Evolutionary conservation across 2,888 invertebrate species (phyloP), one percentile per base, ranked within the genome.

Genomic region (Scrobipalpa costella): DNA sequence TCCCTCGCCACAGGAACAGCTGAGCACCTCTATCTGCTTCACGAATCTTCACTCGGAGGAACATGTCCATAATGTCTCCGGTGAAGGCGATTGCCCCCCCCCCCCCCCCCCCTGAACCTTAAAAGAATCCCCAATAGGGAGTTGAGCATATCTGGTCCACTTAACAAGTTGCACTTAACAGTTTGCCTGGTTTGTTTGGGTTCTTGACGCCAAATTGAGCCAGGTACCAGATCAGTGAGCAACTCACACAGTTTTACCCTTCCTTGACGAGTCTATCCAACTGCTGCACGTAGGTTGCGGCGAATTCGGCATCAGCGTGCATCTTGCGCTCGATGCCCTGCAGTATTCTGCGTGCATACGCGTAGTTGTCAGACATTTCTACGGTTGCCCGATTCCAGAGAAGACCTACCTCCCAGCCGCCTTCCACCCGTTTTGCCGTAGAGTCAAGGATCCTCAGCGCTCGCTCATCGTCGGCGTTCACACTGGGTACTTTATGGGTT

Each of bases 161-260:
- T 71, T 3, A 81, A 38, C 7, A 85, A 60, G 5, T 69, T 38
- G 9, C 73, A 63, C 81, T 81, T 7, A 80, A 63, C 7, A 76
- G 70, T n/a, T 67, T 70, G 0, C 64, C 62, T 2, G 67, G 67
- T 63, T 79, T 79, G 19, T 76, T 75, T 0, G 68, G 69, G 44
- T 78, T 78, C 7, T 60, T 52, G 2, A 74, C 72, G 6, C 67
- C 67, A 63, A 78, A 76, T 58, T 77, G 73, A 2, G 75, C 76
- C 17, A 76, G 47, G 58, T 74, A 78, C 76, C 75, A 77, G 27
- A 8, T n/a, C 19, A 11, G 33, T 13, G 57, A 44, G n/a, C 44
- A 5, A 3, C 8, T 44, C 3, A 6, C 2, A 3, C 15, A 33
- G n/a, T 15, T 33, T 9, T 52, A 62, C 3, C 13, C 44, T 27